These are phyloP conservation scores for Chondrilla cf. caribensis DNA, from an alignment of 37 sponge, comb jelly and placozoan genomes.

Conservation along the genomic window DNA sequence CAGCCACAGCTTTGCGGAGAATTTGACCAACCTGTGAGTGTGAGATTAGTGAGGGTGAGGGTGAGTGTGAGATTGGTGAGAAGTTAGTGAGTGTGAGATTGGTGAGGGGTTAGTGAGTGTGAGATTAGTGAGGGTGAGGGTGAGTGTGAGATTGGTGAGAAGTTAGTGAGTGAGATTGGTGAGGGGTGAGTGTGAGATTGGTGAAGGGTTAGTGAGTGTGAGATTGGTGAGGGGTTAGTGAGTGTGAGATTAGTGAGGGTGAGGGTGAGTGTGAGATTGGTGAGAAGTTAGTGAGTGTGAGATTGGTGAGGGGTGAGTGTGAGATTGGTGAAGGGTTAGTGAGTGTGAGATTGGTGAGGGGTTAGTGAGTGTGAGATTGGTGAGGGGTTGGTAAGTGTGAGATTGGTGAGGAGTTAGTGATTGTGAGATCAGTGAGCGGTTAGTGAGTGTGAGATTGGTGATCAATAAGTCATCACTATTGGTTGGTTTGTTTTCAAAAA, in stretches of 20 bases:
- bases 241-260: not conserved
- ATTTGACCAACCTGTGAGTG: slow-evolving; percentile 75
- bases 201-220: not conserved
- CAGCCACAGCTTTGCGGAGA: slow-evolving; percentile 81
- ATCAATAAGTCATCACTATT: too few species aligned
- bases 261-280: not conserved
- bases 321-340: not conserved
- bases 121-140: not conserved
- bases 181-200: not conserved
- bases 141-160: not conserved
- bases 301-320: too few species aligned
- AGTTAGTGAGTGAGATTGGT: too few species aligned
- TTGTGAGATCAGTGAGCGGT: too few species aligned
- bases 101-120: too few species aligned
- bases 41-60: not conserved
- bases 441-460: too few species aligned
- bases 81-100: too few species aligned
- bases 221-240: too few species aligned
- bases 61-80: not conserved
- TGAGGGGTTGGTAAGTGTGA: not conserved
- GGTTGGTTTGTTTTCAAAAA: too few species aligned
- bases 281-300: too few species aligned
- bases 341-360: not conserved
- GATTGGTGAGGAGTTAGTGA: too few species aligned
- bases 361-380: not conserved